Base-by-base conservation (phyloP, 2,113 vertebrate genomes). In the Axis porcinus region DNA sequence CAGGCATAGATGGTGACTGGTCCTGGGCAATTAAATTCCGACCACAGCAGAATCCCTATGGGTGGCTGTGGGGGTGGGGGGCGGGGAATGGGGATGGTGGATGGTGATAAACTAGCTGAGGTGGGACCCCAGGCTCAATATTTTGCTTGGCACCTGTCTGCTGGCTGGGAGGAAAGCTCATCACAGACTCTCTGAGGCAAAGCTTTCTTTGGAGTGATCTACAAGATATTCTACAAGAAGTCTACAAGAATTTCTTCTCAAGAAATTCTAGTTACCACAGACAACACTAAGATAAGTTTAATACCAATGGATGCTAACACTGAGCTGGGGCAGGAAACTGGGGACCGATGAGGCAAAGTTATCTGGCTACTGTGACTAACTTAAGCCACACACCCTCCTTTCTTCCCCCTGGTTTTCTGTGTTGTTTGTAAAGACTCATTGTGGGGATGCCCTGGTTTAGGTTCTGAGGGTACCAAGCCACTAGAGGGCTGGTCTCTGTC, bases 371-470 rank as follows among this genome's bases (percentile, higher is more conserved):
- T 8, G 30, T 84, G 57, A 4, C 86, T 58, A 50, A 27, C 58
- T 23, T 79, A 45, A 3, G 70, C 54, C 60, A 36, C 2, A 50
- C 2, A 40, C 82, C 58, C 88, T 96, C 76, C 85, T 36, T 91
- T 74, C 57, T 85, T 86, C 36, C 45, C 43, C 76, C 86, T 89
- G 52, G 85, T 60, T 95, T 96, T 95, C 78, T 95, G 25, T 81
- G 60, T 54, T 95, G 52, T 23, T 45, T 40, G 8, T 13, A 81
- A 76, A 54, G 52, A 43, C 70, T 86, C 93, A 16, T 21, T 21
- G 55, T 2, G 2, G 43, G 30, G 54, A 33, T 8, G 4, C 12
- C 43, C 6, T 0, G 1, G 33, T 11, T 47, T 30, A 55, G 79
- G 54, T 27, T 76, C n/a, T 27, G n/a, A 84, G 85, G 85, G 47